Base-by-base conservation (phyloP, 2,113 vertebrate species). In the Pterocles gutturalis region DNA sequence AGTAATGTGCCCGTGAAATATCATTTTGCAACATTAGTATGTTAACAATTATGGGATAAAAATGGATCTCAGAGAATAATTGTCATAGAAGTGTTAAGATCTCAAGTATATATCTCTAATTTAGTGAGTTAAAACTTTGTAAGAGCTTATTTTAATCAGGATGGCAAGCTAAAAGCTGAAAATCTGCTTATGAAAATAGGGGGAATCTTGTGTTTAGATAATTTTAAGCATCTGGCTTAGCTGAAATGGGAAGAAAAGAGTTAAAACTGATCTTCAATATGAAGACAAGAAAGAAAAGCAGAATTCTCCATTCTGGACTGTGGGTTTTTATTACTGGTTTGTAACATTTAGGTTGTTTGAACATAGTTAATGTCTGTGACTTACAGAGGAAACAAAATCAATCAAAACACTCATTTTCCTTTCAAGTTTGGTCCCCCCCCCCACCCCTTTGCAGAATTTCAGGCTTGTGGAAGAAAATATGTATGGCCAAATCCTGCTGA, bases 1-100 rank as follows among this genome's bases (percentile, higher is more conserved):
- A 98, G 94, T 98, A 98, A 96, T 76, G 73, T 93, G 92, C 78
- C 94, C 86, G 91, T 95, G 92, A 96, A 97, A 98, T 95, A 98
- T 80, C 97, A 88, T 97, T 98, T 98, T 98, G 92, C 96, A 95
- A 97, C 82, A 96, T 94, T 97, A 96, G 55, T 49, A 65, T 94
- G 82, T 88, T 95, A 97, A 94, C 97, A 97, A 98, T 98, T 98
- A 96, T 72, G 41, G 18, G 45, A 25, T 60, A 71, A 91, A 95
- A 95, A 60, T 54, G n/a, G 41, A 69, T 96, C 64, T 83, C 2
- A 6, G 73, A 84, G 72, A 94, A 78, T 85, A 87, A 90, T 83
- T 91, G 83, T 84, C 61, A 64, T 38, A 45, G 71, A 78, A 76
- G 46, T 91, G 78, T 83, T 83, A 97, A 87, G 26, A 55, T 86